Percentiles rank a stretch among this genome's conserved stretches.
Evolutionary conservation across 1,140 invertebrate species (phyloP).

Genomic region (Choristoneura fumiferana): DNA sequence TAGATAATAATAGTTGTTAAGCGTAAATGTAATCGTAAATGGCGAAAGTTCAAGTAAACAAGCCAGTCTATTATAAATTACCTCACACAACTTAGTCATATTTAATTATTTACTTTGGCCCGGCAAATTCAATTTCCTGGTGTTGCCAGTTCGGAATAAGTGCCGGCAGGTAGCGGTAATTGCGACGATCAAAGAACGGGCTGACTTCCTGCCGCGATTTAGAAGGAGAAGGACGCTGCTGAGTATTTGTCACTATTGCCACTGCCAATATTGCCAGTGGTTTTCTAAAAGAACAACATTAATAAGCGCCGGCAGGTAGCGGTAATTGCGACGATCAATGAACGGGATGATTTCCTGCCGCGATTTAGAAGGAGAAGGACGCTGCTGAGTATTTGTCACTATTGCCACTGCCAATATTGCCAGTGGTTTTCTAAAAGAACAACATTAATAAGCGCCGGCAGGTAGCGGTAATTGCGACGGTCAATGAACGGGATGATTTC

Average conservation of each 20-base stretch:
- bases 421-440: too few relatives aligned
- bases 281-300: too few relatives aligned
- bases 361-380: constrained; percentile 16
- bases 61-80: too few relatives aligned
- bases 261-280: too few relatives aligned
- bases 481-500: constrained; percentile 66
- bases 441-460: too few relatives aligned
- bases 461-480: constrained; percentile 60
- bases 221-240: constrained; percentile 26
- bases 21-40: too few relatives aligned
- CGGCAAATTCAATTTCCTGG: constrained; percentile 10
- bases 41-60: too few relatives aligned
- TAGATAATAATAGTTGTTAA: too few relatives aligned
- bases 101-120: too few relatives aligned
- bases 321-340: constrained; percentile 72
- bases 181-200: constrained; percentile 67
- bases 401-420: too few relatives aligned
- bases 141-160: neutral
- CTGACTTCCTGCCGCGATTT: constrained; percentile 45
- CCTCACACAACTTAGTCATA: too few relatives aligned
- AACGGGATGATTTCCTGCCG: constrained; percentile 54
- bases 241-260: constrained; percentile 19
- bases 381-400: constrained; percentile 29
- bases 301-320: constrained; percentile 7
- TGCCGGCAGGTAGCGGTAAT: constrained; percentile 43